Base-by-base conservation (phyloP, 1,140 invertebrate species). In the Fopius arisanus region DNA sequence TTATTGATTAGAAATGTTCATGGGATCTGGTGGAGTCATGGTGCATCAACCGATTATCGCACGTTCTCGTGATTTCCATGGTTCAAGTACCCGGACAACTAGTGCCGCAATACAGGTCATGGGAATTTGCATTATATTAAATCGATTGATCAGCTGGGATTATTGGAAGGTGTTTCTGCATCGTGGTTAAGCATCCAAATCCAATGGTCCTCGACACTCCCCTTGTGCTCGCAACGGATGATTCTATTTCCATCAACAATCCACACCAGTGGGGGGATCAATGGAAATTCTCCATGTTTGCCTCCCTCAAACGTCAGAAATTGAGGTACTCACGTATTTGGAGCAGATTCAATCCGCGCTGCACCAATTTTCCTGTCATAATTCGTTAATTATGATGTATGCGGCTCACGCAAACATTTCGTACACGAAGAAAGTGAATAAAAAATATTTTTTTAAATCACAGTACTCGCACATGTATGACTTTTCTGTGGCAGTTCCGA, bases 61-160 rank as follows among this genome's bases (percentile, higher is more conserved):
- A 68, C 48, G 65, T 68, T 73, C 12, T 48, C 63, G 48, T 54
- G 33, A 67, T 73, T 73, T 73, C 48, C 54, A 63, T 67, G 66
- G 66, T 68, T 73, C 66, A 23, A 62, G 28, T 48, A 33, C 23
- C 33, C 51, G 31, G 43, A 68, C 51, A 51, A 73, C 29, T n/a
- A 48, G 40, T 28, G 3, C 54, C 65, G 68, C 14, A n/a, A 31
- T 59, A 65, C 29, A 14, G 29, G 14, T 65, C 72, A 66, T 73
- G 72, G 66, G 72, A 68, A 73, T 73, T 73, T 68, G 72, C 66
- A 68, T 73, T 73, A 68, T 62, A 73, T 68, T 73, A 59, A 73
- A 73, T 73, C 48, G 66, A 73, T 68, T 73, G 66, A 73, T 73
- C 66, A 48, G 37, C 21, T 21, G 28, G 48, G 23, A 68, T 73